Evolutionary conservation across 2,888 invertebrate genomes (phyloP).

Genomic region (Prostheceraeus crozeri): DNA sequence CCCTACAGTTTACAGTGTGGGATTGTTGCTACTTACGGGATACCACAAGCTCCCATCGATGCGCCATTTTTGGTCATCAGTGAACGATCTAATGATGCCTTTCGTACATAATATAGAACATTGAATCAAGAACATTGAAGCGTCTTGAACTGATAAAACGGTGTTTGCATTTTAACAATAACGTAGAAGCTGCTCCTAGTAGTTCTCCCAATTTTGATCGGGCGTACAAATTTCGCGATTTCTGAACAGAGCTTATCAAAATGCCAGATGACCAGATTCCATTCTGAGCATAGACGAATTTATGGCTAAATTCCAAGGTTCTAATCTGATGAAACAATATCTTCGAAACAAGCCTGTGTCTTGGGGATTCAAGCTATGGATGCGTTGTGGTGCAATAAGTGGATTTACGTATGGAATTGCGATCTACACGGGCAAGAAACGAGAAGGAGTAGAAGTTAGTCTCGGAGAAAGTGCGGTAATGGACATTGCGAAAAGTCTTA

Average conservation of each 20-base stretch:
- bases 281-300: background rate
- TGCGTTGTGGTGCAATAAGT: constrained; percentile 1
- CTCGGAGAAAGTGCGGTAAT: background rate
- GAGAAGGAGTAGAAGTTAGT: background rate
- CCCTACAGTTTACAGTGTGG: too few species aligned
- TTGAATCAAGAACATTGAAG: too few species aligned
- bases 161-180: background rate
- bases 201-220: background rate
- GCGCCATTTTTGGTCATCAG: background rate
- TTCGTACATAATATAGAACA: constrained; percentile 4
- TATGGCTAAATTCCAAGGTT: background rate
- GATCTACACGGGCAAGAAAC: constrained; percentile 7
- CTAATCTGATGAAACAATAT: background rate
- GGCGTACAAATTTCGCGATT: background rate
- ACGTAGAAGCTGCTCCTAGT: background rate
- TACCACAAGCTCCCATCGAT: background rate
- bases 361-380: constrained; percentile 9
- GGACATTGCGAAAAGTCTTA: background rate
- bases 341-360: background rate
- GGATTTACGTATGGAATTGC: constrained; percentile 5
- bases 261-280: constrained; percentile 1
- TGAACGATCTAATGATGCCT: background rate
- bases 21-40: background rate
- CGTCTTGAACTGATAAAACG: constrained; percentile 10
- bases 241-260: background rate